Conservation (phyloP, 2,888 invertebrate species). For the Alloplasta piceator region DNA sequence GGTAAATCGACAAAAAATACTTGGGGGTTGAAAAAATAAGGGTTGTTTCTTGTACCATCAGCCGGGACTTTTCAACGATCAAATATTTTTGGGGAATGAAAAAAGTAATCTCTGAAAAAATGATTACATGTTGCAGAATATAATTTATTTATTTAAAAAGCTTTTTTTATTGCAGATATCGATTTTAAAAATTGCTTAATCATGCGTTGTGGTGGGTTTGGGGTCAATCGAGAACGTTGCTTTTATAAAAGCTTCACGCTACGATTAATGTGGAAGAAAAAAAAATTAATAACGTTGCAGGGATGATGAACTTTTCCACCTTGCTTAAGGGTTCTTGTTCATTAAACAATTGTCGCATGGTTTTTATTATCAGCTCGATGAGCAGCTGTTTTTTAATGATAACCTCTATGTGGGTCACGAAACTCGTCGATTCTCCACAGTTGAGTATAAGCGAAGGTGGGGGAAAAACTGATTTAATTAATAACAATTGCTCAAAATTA, state of each 20-base stretch:
- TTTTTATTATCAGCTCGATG: slow-evolving; percentile 27
- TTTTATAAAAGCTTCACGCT: slow-evolving; percentile 23
- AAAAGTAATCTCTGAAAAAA: too few species aligned
- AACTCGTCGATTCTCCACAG: neutral
- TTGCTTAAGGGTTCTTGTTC: slow-evolving; percentile 33
- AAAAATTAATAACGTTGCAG: slow-evolving; percentile 13
- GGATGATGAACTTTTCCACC: slow-evolving; percentile 43
- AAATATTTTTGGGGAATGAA: too few species aligned
- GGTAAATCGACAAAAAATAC: too few species aligned
- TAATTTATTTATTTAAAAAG: neutral
- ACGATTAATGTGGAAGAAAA: neutral
- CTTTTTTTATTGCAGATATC: neutral
- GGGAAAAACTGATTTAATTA: too few species aligned
- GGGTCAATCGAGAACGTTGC: slow-evolving; percentile 4
- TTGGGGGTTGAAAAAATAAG: too few species aligned
- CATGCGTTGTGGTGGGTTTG: neutral
- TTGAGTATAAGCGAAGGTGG: too few species aligned
- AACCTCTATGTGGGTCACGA: slow-evolving; percentile 10
- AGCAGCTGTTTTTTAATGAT: slow-evolving; percentile 46
- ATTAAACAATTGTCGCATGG: slow-evolving; percentile 36
- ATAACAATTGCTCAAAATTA: too few species aligned
- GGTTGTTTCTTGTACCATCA: too few species aligned
- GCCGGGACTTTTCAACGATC: too few species aligned
- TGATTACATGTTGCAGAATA: too few species aligned
- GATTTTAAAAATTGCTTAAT: neutral